A percentile compares a stretch with the other conserved stretches of the same genome.
phyloP scores from a whole-genome alignment of 1,140 invertebrate species.

The Plutomurus gul region DNA sequence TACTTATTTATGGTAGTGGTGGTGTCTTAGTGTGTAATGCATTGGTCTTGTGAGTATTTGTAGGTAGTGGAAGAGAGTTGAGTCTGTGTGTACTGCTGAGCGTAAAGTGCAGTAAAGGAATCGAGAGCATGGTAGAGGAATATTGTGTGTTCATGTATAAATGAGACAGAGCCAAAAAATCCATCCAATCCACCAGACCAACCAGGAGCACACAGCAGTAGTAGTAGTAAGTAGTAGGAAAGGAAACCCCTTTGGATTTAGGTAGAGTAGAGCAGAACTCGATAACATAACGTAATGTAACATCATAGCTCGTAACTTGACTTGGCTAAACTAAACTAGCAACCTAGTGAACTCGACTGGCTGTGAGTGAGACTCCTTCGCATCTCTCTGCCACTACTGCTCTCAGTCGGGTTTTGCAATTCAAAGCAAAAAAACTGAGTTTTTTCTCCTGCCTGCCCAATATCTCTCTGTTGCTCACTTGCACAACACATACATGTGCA shows the following conservation, averaged over 20 bases:
- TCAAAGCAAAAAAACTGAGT: conserved; percentile 47
- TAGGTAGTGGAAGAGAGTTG: no score
- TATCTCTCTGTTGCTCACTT: conserved; percentile 17
- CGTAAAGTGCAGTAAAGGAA: no score
- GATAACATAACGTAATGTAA: conserved; percentile 14
- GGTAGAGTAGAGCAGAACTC: conserved; percentile 14
- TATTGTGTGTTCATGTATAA: no score
- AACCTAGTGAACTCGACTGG: conserved; percentile 31
- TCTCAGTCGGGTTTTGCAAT: conserved; percentile 53
- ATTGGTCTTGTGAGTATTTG: no score
- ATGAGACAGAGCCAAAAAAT: conserved; percentile 26
- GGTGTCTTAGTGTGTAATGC: no score
- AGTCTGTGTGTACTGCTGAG: no score
- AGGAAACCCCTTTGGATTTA: conserved; percentile 28
- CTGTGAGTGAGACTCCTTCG: conserved; percentile 28
- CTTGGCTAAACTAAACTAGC: conserved; percentile 18
- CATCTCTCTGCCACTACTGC: conserved; percentile 31
- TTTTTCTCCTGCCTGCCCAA: conserved; percentile 33
- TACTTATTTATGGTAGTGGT: background rate
- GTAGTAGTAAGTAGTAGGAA: background rate
- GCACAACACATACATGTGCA: conserved; percentile 11
- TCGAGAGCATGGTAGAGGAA: no score
- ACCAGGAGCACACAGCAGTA: conserved; percentile 1
- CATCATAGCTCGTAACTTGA: conserved; percentile 26
- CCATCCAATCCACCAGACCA: background rate